These are phyloP conservation scores for Catagonus wagneri DNA, from an alignment of 2,113 vertebrate species.

Conservation along the genomic window DNA sequence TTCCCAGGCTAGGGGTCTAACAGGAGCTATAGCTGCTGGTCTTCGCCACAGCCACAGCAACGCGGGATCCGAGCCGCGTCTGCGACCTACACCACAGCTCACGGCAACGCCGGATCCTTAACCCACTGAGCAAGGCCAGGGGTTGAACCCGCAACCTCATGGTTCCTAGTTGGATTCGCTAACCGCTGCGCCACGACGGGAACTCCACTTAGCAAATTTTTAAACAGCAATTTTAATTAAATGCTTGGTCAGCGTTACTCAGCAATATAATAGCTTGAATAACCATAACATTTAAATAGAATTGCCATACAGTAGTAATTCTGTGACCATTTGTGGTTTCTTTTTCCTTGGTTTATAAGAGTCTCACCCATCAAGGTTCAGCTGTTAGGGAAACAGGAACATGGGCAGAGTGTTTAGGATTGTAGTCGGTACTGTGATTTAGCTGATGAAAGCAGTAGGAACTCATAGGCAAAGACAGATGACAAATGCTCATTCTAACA, in stretches of 20 bases:
- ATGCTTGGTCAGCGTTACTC: not conserved
- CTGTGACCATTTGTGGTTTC: not conserved
- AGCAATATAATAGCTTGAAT: not conserved
- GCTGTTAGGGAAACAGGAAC: not conserved
- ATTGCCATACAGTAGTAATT: not conserved
- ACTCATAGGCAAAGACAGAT: not conserved
- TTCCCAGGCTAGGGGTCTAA: too few relatives aligned
- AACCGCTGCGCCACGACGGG: too few relatives aligned
- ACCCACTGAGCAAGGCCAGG: too few relatives aligned
- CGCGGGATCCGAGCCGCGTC: too few relatives aligned
- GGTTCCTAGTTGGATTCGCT: too few relatives aligned
- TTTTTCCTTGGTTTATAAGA: not conserved
- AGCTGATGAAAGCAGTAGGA: constrained; percentile 82
- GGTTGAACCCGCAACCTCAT: too few relatives aligned
- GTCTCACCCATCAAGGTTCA: not conserved
- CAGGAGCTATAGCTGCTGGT: too few relatives aligned
- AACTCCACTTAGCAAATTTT: not conserved
- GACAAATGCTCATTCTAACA: constrained; percentile 88
- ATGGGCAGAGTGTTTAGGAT: not conserved
- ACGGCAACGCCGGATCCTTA: too few relatives aligned
- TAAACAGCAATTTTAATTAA: not conserved
- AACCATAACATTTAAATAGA: not conserved
- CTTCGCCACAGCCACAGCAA: too few relatives aligned
- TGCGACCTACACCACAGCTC: too few relatives aligned
- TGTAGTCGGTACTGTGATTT: not conserved